Percentiles rank a stretch among this genome's conserved stretches.
phyloP scores from a whole-genome alignment of 2,113 vertebrate species.

The Tetrao urogallus region DNA sequence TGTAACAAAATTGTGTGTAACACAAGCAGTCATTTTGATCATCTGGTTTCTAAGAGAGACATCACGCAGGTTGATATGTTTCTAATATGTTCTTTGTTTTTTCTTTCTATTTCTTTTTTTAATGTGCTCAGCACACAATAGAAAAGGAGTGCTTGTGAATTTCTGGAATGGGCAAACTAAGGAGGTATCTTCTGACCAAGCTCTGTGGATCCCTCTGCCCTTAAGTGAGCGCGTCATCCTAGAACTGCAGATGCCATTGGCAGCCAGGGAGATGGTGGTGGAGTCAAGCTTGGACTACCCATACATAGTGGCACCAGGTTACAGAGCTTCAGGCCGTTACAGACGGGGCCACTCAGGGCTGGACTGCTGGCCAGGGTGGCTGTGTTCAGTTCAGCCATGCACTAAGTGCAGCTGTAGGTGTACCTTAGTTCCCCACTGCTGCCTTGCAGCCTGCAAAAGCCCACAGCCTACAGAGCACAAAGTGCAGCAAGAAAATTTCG shows the following conservation, averaged over 20 bases:
- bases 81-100: background rate
- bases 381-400: background rate
- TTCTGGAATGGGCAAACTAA: slow-evolving; percentile 78
- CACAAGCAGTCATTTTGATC: background rate
- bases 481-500: background rate
- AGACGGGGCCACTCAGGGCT: background rate
- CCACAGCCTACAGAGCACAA: background rate
- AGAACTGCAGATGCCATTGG: slow-evolving; percentile 74
- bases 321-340: slow-evolving; percentile 41
- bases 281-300: slow-evolving; percentile 67
- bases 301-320: slow-evolving; percentile 20
- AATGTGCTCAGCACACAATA: background rate
- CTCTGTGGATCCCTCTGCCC: slow-evolving; percentile 48
- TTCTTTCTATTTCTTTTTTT: background rate
- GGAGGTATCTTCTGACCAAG: slow-evolving; percentile 51
- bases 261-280: slow-evolving; percentile 68
- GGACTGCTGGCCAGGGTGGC: background rate
- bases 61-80: background rate
- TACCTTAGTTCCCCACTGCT: background rate
- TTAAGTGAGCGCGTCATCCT: slow-evolving; percentile 64
- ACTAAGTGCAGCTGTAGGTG: background rate
- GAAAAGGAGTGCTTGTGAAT: slow-evolving; percentile 57
- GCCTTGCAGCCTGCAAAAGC: background rate
- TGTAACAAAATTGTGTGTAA: background rate
- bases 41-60: background rate